Conservation (phyloP, 2,113 vertebrate genomes). For the Stigmatopora argus region DNA sequence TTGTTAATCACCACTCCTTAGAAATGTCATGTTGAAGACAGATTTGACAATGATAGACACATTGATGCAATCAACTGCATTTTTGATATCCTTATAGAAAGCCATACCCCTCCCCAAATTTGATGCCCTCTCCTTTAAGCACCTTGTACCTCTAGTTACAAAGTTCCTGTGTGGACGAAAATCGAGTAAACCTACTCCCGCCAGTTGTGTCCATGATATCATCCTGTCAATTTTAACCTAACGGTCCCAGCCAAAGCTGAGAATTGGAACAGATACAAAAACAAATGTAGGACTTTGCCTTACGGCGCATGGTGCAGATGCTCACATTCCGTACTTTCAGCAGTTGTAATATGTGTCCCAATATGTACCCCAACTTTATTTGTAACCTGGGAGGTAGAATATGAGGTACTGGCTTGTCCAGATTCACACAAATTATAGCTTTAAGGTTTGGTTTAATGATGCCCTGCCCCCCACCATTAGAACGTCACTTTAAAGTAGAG, state of each 20-base stretch:
- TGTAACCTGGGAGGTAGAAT: conserved; percentile 5
- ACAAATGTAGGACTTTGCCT: background rate
- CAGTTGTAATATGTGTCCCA: background rate
- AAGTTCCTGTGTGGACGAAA: background rate
- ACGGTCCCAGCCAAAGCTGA: background rate
- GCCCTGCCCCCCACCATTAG: conserved; percentile 53
- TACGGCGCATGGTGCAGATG: background rate
- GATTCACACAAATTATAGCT: conserved; percentile 1
- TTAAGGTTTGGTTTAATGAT: conserved; percentile 46
- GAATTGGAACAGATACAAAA: background rate
- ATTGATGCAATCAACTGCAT: conserved; percentile 4
- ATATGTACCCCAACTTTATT: background rate
- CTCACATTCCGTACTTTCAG: background rate
- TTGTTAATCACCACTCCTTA: conserved; percentile 64
- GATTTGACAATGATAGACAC: conserved; percentile 16
- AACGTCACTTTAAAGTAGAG: conserved; percentile 57
- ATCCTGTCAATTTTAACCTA: background rate
- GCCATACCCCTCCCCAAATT: background rate
- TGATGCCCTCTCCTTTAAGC: background rate
- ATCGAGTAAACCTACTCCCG: background rate
- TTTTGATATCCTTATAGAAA: background rate
- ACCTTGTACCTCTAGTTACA: background rate
- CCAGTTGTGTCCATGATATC: background rate
- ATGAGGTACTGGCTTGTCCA: conserved; percentile 3
- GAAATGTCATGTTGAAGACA: conserved; percentile 40